phyloP scores from a whole-genome alignment of 2,113 vertebrate genomes.

The Podiceps cristatus region DNA sequence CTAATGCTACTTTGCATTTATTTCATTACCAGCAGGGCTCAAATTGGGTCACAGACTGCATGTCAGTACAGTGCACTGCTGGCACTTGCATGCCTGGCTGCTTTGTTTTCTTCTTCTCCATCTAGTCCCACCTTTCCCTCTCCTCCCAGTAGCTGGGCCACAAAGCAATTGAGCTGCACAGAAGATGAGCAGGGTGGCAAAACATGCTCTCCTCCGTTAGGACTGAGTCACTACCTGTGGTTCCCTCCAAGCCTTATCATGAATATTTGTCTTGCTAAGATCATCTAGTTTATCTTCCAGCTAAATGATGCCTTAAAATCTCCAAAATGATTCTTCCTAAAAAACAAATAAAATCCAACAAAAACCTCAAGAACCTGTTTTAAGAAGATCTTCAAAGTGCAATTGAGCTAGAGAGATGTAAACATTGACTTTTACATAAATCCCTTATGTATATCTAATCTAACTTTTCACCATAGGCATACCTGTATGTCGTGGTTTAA shows the following conservation, averaged over 20 bases:
- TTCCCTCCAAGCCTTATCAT: neutral
- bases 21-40: neutral
- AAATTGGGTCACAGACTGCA: neutral
- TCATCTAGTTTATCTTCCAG: neutral
- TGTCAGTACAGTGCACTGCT: neutral
- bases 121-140: neutral
- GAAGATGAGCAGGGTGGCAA: neutral
- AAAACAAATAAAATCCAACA: neutral
- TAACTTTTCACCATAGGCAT: neutral
- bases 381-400: neutral
- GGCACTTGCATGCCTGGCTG: neutral
- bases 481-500: too few relatives aligned
- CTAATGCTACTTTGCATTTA: neutral
- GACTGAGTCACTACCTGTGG: fast-evolving
- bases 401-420: neutral
- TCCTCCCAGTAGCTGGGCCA: neutral
- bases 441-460: neutral
- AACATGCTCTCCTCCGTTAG: neutral
- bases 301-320: neutral
- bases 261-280: neutral
- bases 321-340: neutral
- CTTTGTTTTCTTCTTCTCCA: neutral
- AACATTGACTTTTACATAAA: neutral
- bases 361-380: fast-evolving
- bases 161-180: neutral